These are phyloP conservation scores for Heterotis niloticus DNA, from an alignment of 2,113 vertebrate species.

Conservation along the genomic window DNA sequence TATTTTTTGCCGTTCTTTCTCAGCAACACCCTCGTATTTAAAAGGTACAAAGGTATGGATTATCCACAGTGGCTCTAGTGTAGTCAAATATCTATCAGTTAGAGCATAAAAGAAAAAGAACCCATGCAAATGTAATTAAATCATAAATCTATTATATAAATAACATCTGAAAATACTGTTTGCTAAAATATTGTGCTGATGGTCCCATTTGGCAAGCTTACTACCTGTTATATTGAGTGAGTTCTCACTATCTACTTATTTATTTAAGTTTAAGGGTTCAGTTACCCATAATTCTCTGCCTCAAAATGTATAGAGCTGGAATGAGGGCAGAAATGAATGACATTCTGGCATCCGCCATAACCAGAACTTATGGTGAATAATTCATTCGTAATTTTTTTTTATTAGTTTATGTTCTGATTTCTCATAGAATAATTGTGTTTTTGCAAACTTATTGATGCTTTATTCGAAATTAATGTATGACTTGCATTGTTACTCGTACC, in stretches of 20 bases:
- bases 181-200: background rate
- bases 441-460: too few species aligned
- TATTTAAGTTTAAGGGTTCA: background rate
- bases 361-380: too few species aligned
- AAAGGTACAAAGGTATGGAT: background rate
- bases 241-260: background rate
- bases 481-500: too few species aligned
- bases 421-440: too few species aligned
- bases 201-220: background rate
- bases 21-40: background rate
- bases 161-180: background rate
- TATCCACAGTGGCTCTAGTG: slow-evolving; percentile 3
- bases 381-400: too few species aligned
- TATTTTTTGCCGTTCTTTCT: background rate
- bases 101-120: background rate
- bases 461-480: too few species aligned
- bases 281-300: too few species aligned
- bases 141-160: too few species aligned
- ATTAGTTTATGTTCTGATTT: too few species aligned
- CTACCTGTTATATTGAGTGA: background rate
- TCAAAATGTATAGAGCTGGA: background rate
- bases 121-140: background rate
- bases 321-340: background rate
- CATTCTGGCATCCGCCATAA: background rate
- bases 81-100: background rate